A percentile compares a stretch with the other conserved stretches of the same genome.
These are phyloP conservation scores for Poeciliopsis infans DNA, from an alignment of 2,797 vertebrate species.

Conservation along the genomic window DNA sequence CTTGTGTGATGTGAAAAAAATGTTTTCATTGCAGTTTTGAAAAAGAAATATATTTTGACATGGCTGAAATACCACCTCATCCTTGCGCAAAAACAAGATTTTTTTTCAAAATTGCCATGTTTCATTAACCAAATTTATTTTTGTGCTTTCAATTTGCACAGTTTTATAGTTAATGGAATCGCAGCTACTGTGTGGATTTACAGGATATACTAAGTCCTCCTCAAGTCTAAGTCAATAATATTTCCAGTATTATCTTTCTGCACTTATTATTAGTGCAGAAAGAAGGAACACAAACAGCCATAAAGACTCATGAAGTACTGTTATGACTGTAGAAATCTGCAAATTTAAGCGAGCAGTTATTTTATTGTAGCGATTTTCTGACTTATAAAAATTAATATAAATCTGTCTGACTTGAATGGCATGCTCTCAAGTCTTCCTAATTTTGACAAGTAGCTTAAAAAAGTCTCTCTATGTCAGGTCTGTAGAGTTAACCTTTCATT, in stretches of 20 bases:
- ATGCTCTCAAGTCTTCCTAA: background rate
- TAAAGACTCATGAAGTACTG: conserved; percentile 3
- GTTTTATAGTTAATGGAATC: too few relatives aligned
- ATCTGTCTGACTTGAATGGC: background rate
- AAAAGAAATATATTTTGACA: too few relatives aligned
- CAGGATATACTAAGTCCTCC: background rate
- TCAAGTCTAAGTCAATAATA: background rate
- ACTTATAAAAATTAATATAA: background rate
- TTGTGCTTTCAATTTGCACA: too few relatives aligned
- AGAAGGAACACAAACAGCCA: conserved; percentile 22
- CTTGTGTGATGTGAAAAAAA: too few relatives aligned
- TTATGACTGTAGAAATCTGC: background rate
- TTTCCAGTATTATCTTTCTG: background rate
- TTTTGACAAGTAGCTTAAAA: background rate
- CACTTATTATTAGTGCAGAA: conserved; percentile 25
- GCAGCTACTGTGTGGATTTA: background rate
- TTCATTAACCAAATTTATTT: too few relatives aligned
- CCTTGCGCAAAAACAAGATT: too few relatives aligned
- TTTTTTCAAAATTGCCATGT: too few relatives aligned
- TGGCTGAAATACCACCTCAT: too few relatives aligned
- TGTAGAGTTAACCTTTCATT: background rate
- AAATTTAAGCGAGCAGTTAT: background rate
- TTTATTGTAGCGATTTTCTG: background rate
- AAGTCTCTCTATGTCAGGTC: background rate
- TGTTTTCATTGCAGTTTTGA: too few relatives aligned